Conservation (phyloP, 2,888 invertebrate species). For the Drosophila paracracens region DNA sequence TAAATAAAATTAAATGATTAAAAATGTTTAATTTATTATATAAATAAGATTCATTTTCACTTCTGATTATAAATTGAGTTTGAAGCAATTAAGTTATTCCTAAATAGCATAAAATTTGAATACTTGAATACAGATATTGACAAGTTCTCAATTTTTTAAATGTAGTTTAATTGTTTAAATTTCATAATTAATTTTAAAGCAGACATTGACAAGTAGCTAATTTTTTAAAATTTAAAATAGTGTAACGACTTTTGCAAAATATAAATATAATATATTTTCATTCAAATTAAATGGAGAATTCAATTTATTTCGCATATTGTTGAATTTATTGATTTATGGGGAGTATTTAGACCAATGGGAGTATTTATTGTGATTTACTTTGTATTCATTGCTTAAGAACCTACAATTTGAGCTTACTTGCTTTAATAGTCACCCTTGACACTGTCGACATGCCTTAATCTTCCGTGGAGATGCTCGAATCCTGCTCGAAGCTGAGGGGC, state of each 20-base stretch:
- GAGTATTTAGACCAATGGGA: neutral
- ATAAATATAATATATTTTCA: neutral
- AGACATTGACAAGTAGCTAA: fast-evolving
- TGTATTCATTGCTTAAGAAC: slow-evolving; percentile 16
- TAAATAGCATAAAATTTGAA: neutral
- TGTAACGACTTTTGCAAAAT: neutral
- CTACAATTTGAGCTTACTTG: slow-evolving; percentile 26
- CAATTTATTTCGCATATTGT: neutral
- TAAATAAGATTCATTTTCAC: neutral
- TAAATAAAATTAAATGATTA: neutral
- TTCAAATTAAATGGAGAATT: neutral
- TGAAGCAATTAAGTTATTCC: neutral
- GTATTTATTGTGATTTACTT: slow-evolving; percentile 17
- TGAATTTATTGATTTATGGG: neutral
- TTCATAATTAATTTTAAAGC: neutral
- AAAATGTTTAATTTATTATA: fast-evolving
- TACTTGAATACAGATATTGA: neutral
- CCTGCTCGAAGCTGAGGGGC: neutral
- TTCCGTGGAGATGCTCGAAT: neutral
- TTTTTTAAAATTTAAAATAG: neutral
- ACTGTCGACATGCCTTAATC: slow-evolving; percentile 26
- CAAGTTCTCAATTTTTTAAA: neutral
- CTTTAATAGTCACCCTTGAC: slow-evolving; percentile 36
- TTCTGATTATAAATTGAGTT: neutral
- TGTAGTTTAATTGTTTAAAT: neutral